Evolutionary conservation across 2,113 vertebrate species (phyloP).

Genomic region (Eulemur rufifrons): DNA sequence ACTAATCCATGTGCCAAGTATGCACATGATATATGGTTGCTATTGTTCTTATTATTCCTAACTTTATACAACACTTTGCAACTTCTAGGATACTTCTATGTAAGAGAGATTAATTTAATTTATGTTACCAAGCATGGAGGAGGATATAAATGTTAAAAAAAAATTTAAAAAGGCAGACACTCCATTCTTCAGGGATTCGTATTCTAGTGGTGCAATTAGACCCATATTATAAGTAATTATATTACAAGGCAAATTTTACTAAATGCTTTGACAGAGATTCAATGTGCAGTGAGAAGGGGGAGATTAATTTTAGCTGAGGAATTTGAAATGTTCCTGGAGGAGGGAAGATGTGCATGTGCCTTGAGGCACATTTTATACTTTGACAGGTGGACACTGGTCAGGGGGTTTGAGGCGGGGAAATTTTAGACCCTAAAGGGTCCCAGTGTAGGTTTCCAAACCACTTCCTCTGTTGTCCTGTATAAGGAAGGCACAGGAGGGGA

Average conservation of each 20-base stretch:
- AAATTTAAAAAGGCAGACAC: not conserved
- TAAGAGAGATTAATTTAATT: not conserved
- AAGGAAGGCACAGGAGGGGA: not conserved
- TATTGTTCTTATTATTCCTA: not conserved
- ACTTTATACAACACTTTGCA: not conserved
- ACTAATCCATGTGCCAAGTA: not conserved
- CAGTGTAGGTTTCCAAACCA: not conserved
- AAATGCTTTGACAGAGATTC: constrained; percentile 13
- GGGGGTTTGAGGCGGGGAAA: not conserved
- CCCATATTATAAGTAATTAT: constrained; percentile 1
- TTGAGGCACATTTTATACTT: not conserved
- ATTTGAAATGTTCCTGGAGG: not conserved
- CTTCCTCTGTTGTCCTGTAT: not conserved
- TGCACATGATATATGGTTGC: not conserved
- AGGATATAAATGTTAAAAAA: not conserved
- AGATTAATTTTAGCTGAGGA: constrained; percentile 4
- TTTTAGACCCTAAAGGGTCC: not conserved
- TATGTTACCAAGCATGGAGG: not conserved
- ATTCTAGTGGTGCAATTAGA: not conserved
- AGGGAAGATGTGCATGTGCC: not conserved
- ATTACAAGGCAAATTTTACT: not conserved
- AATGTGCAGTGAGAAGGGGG: not conserved
- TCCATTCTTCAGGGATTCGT: not conserved
- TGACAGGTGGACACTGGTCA: not conserved
- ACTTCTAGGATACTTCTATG: not conserved